Evolutionary conservation across 92 coral and sea anemone species (phyloP), one percentile per base, ranked within the genome.

Genomic region (Palythoa grandiflora): DNA sequence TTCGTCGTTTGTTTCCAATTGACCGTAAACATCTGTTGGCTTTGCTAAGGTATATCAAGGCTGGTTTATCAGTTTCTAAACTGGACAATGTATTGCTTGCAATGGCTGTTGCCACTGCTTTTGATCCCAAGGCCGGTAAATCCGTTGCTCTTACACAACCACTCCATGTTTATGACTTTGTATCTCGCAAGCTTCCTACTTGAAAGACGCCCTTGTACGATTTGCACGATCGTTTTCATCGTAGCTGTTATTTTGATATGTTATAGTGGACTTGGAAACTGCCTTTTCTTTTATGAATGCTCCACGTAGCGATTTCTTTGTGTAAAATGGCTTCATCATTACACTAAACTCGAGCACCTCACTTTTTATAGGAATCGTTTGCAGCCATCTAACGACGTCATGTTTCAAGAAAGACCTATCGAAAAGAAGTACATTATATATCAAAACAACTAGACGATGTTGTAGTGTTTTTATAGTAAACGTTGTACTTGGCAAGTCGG

Each of bases 141-240:
- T 84, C 94, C 97, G 73, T 90, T 97, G 74, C 81, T 97, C 87
- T 87, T 97, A 88, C 98, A 95, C 91, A 97, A 97, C 80, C 98
- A 97, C 77, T 97, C 99, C 37, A 95, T 97, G 99, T 97, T 97
- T 85, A 97, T 97, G 99, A 97, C 99, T 20, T 90, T 97, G 75
- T 97, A 97, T 70, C 87, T 97, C 91, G 99, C 99, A 44, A 97
- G 99, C 78, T 97, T 97, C 87, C 93, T 97, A 83, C 96, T 97
- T 53, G 99, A 97, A 92, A 97, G 99, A 91, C 95, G 99, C 88
- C 99, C 99, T 28, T 97, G 99, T 88, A 97, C 99, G 61, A 97
- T 97, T 87, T 97, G 99, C 91, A 97, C 99, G 2, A 88, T 97
- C 51, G 99, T 97, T 54, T 97, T 97, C 74, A 90, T 97, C 50